A percentile compares a stretch with the other conserved stretches of the same genome.
Conservation (phyloP, 2,888 invertebrate genomes). For the Epirrhoe alternata region DNA sequence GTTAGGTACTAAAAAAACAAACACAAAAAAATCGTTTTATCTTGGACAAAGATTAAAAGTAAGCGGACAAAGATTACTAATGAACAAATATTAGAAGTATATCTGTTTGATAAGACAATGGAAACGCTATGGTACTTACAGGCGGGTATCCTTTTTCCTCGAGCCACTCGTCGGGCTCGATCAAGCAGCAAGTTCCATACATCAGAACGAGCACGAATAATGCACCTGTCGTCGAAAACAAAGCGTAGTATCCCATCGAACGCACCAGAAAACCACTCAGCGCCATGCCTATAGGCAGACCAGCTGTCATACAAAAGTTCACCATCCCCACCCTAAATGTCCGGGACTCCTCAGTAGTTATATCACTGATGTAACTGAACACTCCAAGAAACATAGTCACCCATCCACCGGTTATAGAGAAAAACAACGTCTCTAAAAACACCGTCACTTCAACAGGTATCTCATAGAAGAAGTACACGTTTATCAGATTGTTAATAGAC, state of each 20-base stretch:
- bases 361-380: constrained; percentile 87
- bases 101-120: background rate
- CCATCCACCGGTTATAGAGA: constrained; percentile 83
- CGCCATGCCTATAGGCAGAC: constrained; percentile 84
- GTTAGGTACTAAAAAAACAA: background rate
- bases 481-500: constrained; percentile 79
- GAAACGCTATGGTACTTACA: constrained; percentile 57
- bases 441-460: constrained; percentile 83
- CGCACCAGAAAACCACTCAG: constrained; percentile 79
- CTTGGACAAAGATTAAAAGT: background rate
- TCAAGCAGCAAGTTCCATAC: constrained; percentile 89
- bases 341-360: constrained; percentile 83
- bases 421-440: constrained; percentile 81
- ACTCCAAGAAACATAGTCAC: constrained; percentile 85
- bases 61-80: background rate
- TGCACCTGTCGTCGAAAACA: constrained; percentile 69
- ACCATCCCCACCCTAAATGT: constrained; percentile 86
- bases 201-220: constrained; percentile 86
- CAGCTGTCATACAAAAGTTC: constrained; percentile 86
- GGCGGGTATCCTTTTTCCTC: constrained; percentile 64
- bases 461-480: constrained; percentile 85
- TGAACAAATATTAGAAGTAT: background rate
- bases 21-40: background rate
- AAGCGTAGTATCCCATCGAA: constrained; percentile 75
- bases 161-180: constrained; percentile 85